Percentiles rank a stretch among this genome's conserved stretches.
Conservation (phyloP, 2,113 vertebrate species). For the Lamprotornis superbus region DNA sequence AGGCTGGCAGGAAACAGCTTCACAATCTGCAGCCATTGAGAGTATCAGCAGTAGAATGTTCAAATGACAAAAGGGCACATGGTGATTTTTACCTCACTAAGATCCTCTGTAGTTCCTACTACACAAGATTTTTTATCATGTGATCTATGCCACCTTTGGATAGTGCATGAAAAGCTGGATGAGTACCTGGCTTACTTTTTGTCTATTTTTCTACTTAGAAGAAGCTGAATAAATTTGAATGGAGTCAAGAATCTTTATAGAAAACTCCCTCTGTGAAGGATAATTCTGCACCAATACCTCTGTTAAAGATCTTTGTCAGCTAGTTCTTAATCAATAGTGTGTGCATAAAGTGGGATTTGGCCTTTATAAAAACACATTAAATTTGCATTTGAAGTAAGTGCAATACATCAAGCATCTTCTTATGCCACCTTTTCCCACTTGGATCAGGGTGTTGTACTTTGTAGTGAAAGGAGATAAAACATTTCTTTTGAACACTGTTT, state of each 20-base stretch:
- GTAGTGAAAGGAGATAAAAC: background rate
- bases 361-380: background rate
- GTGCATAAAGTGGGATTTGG: background rate
- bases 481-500: background rate
- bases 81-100: background rate
- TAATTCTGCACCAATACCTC: background rate
- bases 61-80: background rate
- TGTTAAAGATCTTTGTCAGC: background rate
- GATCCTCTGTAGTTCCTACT: background rate
- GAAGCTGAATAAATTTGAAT: background rate
- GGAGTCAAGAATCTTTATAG: background rate
- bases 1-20: background rate
- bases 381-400: constrained; percentile 1
- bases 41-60: background rate
- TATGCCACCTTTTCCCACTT: background rate
- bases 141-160: background rate
- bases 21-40: background rate
- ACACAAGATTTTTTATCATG: background rate
- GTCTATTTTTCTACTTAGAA: background rate
- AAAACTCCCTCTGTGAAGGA: constrained; percentile 1
- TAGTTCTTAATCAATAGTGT: constrained; percentile 8
- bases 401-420: background rate
- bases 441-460: background rate
- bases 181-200: background rate
- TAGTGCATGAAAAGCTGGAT: background rate